Conservation (phyloP, 2,888 invertebrate species). For the Eilema griseolum region DNA sequence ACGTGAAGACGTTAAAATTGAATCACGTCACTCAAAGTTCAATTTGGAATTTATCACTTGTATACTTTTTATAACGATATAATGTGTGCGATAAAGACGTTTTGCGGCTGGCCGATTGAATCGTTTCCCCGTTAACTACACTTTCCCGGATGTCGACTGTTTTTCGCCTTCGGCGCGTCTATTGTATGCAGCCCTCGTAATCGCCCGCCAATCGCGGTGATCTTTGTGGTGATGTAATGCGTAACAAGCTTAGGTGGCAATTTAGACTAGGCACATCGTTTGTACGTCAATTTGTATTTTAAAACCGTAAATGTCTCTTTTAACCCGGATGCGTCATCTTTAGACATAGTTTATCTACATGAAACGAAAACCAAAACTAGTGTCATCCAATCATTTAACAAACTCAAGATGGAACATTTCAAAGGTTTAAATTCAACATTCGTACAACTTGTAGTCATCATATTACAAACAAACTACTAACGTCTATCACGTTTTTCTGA, state of each 20-base stretch:
- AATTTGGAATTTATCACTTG: slow-evolving; percentile 36
- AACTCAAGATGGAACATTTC: background rate
- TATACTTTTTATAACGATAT: slow-evolving; percentile 52
- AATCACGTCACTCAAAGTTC: slow-evolving; percentile 31
- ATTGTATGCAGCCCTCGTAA: slow-evolving; percentile 66
- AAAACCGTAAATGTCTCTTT: slow-evolving; percentile 25
- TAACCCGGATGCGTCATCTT: slow-evolving; percentile 19
- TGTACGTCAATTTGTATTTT: slow-evolving; percentile 29
- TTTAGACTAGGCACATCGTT: slow-evolving; percentile 51
- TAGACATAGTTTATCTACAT: background rate
- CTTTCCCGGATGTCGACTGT: slow-evolving; percentile 76
- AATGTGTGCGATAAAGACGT: slow-evolving; percentile 51
- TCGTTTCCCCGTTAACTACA: slow-evolving; percentile 59
- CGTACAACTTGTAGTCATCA: no score
- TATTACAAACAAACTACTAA: no score
- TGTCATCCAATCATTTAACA: background rate
- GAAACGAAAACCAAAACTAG: background rate
- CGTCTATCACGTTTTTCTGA: background rate
- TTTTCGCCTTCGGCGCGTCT: slow-evolving; percentile 64
- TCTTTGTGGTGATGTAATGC: slow-evolving; percentile 62
- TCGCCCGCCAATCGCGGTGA: slow-evolving; percentile 56
- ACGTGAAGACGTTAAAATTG: slow-evolving; percentile 35
- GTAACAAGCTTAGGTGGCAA: slow-evolving; percentile 60
- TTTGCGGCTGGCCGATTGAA: slow-evolving; percentile 51
- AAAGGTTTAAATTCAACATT: background rate